These are phyloP conservation scores for Pteruthius melanotis DNA, from an alignment of 2,113 vertebrate species.

Conservation along the genomic window DNA sequence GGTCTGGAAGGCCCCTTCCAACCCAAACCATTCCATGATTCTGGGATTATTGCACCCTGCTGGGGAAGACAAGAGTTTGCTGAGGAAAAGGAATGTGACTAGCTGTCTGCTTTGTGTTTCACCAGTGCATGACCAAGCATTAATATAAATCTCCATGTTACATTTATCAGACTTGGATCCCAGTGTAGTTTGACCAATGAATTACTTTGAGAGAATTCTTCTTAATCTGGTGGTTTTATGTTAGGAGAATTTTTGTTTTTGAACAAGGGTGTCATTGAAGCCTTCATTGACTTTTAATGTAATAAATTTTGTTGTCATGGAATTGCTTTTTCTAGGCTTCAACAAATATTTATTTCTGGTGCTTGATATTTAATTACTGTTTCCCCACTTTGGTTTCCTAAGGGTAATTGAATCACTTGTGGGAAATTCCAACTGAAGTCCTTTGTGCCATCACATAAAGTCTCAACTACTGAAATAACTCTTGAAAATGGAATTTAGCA, in stretches of 20 bases:
- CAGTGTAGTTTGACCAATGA: neutral
- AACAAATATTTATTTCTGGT: constrained; percentile 25
- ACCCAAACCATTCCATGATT: neutral
- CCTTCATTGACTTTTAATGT: neutral
- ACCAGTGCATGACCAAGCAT: neutral
- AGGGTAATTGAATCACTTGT: neutral
- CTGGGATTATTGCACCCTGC: neutral
- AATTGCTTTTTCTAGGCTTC: neutral
- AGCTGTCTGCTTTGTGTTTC: neutral
- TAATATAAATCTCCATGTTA: neutral
- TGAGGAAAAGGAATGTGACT: neutral
- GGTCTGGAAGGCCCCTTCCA: neutral
- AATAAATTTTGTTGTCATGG: neutral
- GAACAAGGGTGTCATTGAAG: neutral
- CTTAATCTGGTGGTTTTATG: neutral
- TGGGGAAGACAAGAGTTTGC: neutral
- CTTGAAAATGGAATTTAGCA: neutral
- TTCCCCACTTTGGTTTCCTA: neutral
- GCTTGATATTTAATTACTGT: neutral
- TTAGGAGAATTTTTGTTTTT: neutral
- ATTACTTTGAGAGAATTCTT: neutral
- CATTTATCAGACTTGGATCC: neutral
- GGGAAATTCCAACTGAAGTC: neutral
- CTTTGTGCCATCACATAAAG: neutral
- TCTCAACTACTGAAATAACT: neutral